Conservation (phyloP, 2,797 vertebrate genomes). For the Acrossocheilus wenchowensis region DNA sequence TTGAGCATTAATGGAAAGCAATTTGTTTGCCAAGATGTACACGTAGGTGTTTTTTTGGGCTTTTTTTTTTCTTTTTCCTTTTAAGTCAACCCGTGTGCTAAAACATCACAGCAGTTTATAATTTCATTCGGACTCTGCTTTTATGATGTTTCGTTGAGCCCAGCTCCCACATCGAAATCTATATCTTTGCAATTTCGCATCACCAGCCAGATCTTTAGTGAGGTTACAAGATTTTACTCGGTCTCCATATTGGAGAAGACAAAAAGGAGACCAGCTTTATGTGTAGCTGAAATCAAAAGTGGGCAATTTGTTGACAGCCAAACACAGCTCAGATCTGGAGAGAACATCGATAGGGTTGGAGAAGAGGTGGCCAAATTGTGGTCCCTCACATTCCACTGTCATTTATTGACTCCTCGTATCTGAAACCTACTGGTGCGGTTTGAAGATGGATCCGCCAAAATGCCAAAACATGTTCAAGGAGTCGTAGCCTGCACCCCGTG, state of each 20-base stretch:
- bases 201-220: conserved; percentile 68
- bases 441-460: conserved; percentile 65
- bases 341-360: conserved; percentile 47
- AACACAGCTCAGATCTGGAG: conserved; percentile 69
- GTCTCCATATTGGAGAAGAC: conserved; percentile 82
- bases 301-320: conserved; percentile 41
- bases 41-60: neutral
- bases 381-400: conserved; percentile 37
- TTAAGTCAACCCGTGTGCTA: conserved; percentile 17
- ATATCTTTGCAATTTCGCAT: conserved; percentile 61
- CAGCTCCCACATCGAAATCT: conserved; percentile 35
- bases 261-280: conserved; percentile 62
- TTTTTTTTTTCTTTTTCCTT: neutral
- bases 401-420: neutral
- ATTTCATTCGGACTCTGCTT: conserved; percentile 26
- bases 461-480: conserved; percentile 58
- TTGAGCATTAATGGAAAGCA: conserved; percentile 21
- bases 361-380: conserved; percentile 64
- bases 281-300: conserved; percentile 68
- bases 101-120: conserved; percentile 12
- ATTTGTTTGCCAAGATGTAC: conserved; percentile 39
- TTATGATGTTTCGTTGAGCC: neutral
- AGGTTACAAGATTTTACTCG: conserved; percentile 66
- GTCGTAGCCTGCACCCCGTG: conserved; percentile 18
- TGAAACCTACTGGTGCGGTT: conserved; percentile 14